Evolutionary conservation across 2,888 invertebrate genomes (phyloP), one percentile per base, ranked within the genome.

Genomic region (Drosophila affinis): DNA sequence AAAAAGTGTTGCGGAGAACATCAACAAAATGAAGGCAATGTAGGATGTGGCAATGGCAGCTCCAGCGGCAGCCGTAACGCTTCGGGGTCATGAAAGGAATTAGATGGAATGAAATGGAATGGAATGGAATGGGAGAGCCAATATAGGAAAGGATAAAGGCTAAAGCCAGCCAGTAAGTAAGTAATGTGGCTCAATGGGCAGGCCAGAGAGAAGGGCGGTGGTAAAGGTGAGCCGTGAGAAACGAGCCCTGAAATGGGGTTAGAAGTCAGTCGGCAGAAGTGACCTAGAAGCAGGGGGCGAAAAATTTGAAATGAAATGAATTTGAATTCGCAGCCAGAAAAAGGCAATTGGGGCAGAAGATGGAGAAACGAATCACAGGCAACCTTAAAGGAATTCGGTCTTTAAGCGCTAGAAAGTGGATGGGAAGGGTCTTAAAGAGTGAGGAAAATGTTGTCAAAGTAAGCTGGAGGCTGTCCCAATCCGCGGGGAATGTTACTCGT

Each of bases 111-210:
- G 39, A 29, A 39, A 18, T 18, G 18, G 17, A 9, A 32, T 18
- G 18, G 17, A 9, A 32, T 21, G 24, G 46, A 9, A 32, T 62
- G 12, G 39, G 18, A 21, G 59, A 53, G 29, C 34, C 63, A 67
- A 49, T 68, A 53, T 63, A 78, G 61, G 59, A 68, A 73, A 54
- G 76, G 79, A 76, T 59, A 68, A 73, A 54, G 76, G 79, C 73
- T 76, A 69, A 76, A 46, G 52, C 47, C 55, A 58, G 39, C 39
- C 62, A 77, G 76, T 68, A 57, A 67, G 68, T 68, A 67, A 51
- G 67, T 68, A 68, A 68, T 67, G 68, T 68, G 27, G 56, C 45
- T 34, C 32, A 45, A 39, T 9, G 58, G 45, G 47, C 9, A 47
- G 21, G 47, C 18, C 18, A 39, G 14, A 7, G 14, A 7, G 24